phyloP scores from a whole-genome alignment of 2,113 vertebrate genomes.

The Pitta sordida region DNA sequence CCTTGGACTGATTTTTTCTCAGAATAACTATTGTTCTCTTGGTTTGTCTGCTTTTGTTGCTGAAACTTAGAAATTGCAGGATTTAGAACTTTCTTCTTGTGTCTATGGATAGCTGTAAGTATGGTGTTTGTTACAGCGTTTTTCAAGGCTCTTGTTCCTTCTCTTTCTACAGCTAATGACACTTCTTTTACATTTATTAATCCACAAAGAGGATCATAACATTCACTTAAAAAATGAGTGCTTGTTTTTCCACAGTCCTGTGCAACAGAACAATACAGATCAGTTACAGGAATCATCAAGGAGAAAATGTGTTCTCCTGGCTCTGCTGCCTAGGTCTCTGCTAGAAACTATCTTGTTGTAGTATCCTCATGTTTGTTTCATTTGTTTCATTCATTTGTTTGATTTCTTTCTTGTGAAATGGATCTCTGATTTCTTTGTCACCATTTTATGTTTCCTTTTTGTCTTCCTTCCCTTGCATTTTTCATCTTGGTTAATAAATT shows the following conservation, averaged over 20 bases:
- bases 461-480: not conserved
- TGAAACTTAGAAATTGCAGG: constrained; percentile 60
- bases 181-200: not conserved
- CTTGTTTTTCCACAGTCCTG: not conserved
- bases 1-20: constrained; percentile 25
- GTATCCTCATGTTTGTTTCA: accelerated
- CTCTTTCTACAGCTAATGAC: not conserved
- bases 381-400: not conserved
- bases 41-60: constrained; percentile 51
- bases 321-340: not conserved
- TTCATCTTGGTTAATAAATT: not conserved
- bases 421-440: not conserved
- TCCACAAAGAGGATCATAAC: not conserved
- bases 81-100: constrained; percentile 50
- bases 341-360: not conserved
- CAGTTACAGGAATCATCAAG: not conserved
- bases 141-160: not conserved
- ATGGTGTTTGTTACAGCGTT: not conserved
- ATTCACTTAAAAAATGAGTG: not conserved
- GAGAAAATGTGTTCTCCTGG: not conserved
- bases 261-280: not conserved
- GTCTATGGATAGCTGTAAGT: constrained; percentile 7
- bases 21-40: constrained; percentile 63
- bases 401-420: not conserved
- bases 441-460: not conserved